These are phyloP conservation scores for Nemapogon koenigi DNA, from an alignment of 2,888 invertebrate genomes.

Conservation along the genomic window DNA sequence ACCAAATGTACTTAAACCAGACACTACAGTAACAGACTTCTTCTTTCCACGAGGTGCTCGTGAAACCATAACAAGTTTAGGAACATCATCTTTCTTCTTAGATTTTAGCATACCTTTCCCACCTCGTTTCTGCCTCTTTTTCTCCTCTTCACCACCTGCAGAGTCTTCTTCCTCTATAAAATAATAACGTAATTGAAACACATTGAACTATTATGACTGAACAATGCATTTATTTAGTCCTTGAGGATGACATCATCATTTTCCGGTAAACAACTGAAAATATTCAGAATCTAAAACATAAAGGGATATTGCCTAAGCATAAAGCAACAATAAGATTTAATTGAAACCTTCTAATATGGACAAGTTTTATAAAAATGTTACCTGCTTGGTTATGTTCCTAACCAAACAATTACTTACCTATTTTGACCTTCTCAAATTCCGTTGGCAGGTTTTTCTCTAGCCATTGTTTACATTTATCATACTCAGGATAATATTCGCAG, in stretches of 20 bases:
- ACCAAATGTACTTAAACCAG: slow-evolving; percentile 95
- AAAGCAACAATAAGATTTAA: too few species aligned
- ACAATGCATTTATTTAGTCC: too few species aligned
- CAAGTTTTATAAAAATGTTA: too few species aligned
- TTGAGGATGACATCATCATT: too few species aligned
- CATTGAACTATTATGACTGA: too few species aligned
- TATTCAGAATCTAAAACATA: too few species aligned
- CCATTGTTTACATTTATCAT: slow-evolving; percentile 97
- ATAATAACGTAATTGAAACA: too few species aligned
- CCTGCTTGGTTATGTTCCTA: too few species aligned
- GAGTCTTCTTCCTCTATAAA: slow-evolving; percentile 69
- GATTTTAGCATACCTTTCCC: slow-evolving; percentile 96
- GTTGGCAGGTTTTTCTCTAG: slow-evolving; percentile 92
- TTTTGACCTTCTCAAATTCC: slow-evolving; percentile 88
- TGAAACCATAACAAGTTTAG: slow-evolving; percentile 84
- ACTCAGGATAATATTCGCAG: slow-evolving; percentile 97
- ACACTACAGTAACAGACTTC: slow-evolving; percentile 97
- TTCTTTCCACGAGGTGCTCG: slow-evolving; percentile 96
- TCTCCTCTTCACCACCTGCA: slow-evolving; percentile 86
- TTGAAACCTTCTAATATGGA: too few species aligned
- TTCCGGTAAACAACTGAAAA: too few species aligned
- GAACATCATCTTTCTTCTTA: slow-evolving; percentile 92
- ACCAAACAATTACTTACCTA: slow-evolving; percentile 55
- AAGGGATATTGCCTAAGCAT: too few species aligned
- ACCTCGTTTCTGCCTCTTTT: slow-evolving; percentile 95